A percentile compares a stretch with the other conserved stretches of the same genome.
These are phyloP conservation scores for Agapornis canus DNA, from an alignment of 2,797 vertebrate species.

Conservation along the genomic window DNA sequence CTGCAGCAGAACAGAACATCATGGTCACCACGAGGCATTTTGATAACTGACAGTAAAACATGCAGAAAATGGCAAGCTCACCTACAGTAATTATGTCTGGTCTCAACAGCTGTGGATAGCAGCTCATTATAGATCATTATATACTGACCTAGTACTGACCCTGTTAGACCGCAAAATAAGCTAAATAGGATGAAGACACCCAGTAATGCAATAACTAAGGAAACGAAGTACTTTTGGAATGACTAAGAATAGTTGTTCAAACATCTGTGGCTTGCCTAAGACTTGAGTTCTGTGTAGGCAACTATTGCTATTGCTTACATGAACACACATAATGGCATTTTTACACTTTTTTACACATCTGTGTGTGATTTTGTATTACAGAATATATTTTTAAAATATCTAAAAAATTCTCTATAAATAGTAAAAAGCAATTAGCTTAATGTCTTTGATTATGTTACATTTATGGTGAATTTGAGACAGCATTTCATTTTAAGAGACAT, in stretches of 20 bases:
- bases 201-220: neutral
- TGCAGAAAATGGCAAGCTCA: neutral
- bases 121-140: neutral
- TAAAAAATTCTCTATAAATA: neutral
- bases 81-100: neutral
- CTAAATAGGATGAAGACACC: neutral
- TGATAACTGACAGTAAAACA: neutral
- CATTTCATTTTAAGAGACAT: neutral
- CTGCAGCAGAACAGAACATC: neutral
- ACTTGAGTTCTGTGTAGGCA: neutral
- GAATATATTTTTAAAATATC: neutral
- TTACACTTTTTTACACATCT: neutral
- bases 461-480: neutral
- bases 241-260: neutral
- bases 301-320: neutral
- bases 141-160: conserved; percentile 11
- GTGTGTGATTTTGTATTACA: neutral
- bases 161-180: conserved; percentile 25
- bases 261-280: neutral
- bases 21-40: neutral
- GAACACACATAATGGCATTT: neutral
- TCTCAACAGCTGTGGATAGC: neutral
- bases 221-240: conserved; percentile 1
- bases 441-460: neutral
- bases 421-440: neutral